A percentile compares a stretch with the other conserved stretches of the same genome.
Evolutionary conservation across 2,797 vertebrate species (phyloP).

Genomic region (Siniperca undulata): DNA sequence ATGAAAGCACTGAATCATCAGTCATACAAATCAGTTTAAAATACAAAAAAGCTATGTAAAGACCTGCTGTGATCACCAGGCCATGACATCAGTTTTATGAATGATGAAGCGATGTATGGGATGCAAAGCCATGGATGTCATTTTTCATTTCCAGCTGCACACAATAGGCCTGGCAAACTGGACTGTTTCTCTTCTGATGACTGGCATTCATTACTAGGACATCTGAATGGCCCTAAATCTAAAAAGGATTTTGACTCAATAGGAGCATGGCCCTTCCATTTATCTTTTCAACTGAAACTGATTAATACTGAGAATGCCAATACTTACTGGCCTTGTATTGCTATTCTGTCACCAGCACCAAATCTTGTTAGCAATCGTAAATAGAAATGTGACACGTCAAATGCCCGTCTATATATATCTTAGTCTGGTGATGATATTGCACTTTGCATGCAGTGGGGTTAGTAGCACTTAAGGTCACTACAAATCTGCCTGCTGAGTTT

Average conservation of each 20-base stretch:
- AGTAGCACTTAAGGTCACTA: slow-evolving; percentile 24
- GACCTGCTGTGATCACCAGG: slow-evolving; percentile 49
- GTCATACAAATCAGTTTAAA: slow-evolving; percentile 57
- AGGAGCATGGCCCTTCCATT: slow-evolving; percentile 28
- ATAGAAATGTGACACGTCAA: slow-evolving; percentile 52
- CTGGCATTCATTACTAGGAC: slow-evolving; percentile 42
- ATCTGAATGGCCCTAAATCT: slow-evolving; percentile 44
- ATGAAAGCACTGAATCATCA: slow-evolving; percentile 72
- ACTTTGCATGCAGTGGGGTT: slow-evolving; percentile 25
- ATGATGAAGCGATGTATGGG: slow-evolving; percentile 46
- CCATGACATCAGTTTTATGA: slow-evolving; percentile 50
- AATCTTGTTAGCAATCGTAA: slow-evolving; percentile 44
- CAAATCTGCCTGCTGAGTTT: slow-evolving; percentile 29
- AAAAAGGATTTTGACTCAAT: slow-evolving; percentile 37
- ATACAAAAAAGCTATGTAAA: slow-evolving; percentile 43
- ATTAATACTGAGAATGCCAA: slow-evolving; percentile 33
- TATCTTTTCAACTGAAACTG: slow-evolving; percentile 40
- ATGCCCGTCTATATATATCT: slow-evolving; percentile 46
- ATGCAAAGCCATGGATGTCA: slow-evolving; percentile 30
- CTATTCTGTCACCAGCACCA: not conserved
- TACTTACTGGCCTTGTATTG: slow-evolving; percentile 22
- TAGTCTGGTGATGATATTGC: slow-evolving; percentile 34
- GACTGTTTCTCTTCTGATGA: slow-evolving; percentile 33
- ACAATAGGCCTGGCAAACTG: slow-evolving; percentile 47
- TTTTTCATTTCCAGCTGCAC: slow-evolving; percentile 65